Base-by-base conservation (phyloP, 2,797 vertebrate species). In the Trachops cirrhosus region DNA sequence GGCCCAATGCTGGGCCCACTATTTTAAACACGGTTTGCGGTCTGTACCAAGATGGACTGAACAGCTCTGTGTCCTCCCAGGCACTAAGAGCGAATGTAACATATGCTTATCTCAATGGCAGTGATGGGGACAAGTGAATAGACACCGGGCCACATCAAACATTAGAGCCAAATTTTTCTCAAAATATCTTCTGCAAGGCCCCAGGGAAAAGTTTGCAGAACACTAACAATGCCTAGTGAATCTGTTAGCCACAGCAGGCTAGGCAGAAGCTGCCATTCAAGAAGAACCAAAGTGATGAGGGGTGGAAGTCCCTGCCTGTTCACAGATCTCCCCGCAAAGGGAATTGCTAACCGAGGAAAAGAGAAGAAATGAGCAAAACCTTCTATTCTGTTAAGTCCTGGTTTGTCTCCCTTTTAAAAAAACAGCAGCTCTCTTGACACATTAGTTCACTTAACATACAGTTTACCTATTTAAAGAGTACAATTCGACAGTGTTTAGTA, bases 21-120 rank as follows among this genome's bases (percentile, higher is more conserved):
- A 95, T 98, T 98, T 97, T 98, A 97, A 98, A 97, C 95, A 95
- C 93, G 95, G 87, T 98, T 98, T 98, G 98, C 95, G 98, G 96
- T 29, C 97, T 97, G 93, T 93, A 98, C 96, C 96, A 98, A 79
- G 62, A 92, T n/a, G 59, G 77, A 89, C 9, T 96, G 97, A 97
- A 98, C 97, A 98, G 74, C 85, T 96, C 96, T 91, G 92, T 97
- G 94, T 96, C 16, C 67, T 97, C 97, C 37, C 89, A 96, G 95
- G 95, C 97, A 98, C 97, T 98, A 97, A 97, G 90, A 94, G 77
- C 46, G 68, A 97, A 83, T 71, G 96, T 98, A 98, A 98, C 97
- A 98, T 26, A 91, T 74, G 97, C 96, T 97, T 91, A 84, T 67
- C 86, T 93, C 62, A 96, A 54, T 59, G 77, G 96, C 95, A 54